These are phyloP conservation scores for Macrophya alboannulata DNA, from an alignment of 2,888 invertebrate genomes.

Conservation along the genomic window DNA sequence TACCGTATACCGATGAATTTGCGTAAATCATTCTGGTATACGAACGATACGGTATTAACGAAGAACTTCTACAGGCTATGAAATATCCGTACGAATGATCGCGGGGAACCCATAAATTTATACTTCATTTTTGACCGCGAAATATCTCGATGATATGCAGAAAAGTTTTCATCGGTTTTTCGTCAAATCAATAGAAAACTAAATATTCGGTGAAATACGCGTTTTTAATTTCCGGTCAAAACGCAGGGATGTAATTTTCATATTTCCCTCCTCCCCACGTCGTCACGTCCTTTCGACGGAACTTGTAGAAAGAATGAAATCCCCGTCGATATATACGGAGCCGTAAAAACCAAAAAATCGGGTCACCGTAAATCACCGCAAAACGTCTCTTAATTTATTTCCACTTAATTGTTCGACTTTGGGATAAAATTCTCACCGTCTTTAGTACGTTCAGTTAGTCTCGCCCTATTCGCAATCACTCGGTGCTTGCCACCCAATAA, in stretches of 20 bases:
- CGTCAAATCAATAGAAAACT: background rate
- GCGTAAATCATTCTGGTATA: background rate
- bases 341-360: background rate
- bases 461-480: constrained; percentile 48
- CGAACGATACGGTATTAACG: constrained; percentile 12
- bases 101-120: background rate
- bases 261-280: too few species aligned
- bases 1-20: background rate
- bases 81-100: too few species aligned
- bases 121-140: constrained; percentile 9
- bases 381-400: constrained; percentile 26
- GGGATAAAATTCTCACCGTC: background rate
- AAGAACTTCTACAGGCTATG: constrained; percentile 10
- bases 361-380: background rate
- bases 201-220: background rate
- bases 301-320: background rate
- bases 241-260: background rate
- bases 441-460: background rate
- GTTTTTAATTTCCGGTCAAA: background rate
- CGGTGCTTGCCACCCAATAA: constrained; percentile 45
- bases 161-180: background rate
- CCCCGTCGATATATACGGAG: background rate
- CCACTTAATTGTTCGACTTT: constrained; percentile 1
- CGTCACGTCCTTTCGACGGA: background rate
- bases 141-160: background rate